Base-by-base conservation (phyloP, 2,113 vertebrate species). In the Eidolon helvum region DNA sequence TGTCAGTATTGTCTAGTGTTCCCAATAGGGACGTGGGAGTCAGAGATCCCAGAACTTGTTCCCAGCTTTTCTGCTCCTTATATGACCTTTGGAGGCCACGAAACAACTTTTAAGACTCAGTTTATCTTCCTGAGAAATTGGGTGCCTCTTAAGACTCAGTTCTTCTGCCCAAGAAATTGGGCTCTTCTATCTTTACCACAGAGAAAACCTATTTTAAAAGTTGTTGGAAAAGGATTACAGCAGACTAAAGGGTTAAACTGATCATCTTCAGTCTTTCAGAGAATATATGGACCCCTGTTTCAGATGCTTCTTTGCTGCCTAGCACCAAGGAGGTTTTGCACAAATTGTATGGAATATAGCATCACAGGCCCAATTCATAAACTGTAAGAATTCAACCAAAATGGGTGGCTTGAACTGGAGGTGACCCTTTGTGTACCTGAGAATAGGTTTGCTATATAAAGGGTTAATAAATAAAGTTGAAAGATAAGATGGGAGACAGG, bases 1-100 rank as follows among this genome's bases (percentile, higher is more conserved):
- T 97, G 96, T 98, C 98, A 90, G 97, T 97, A 98, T 98, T 98
- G 98, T 98, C 98, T 82, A 24, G 95, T 69, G 96, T 94, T 96
- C 98, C 96, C 98, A 90, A 65, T n/a, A 94, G 96, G 93, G 90
- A 97, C 24, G 96, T 98, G 97, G 96, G 98, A 98, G 95, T 97
- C 93, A 93, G 86, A 95, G 94, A 97, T 95, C 95, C 88, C 79
- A 95, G 50, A 83, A 75, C 91, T 95, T 11, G 91, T 98, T 98
- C 98, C 98, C 97, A 98, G 97, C 72, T 95, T 94, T 82, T 89
- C 74, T 97, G 91, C 83, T 97, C 84, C 93, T 94, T 93, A 15
- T 72, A 71, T 98, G 96, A 97, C 94, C 97, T 97, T 87, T 61
- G 43, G 87, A 87, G 80, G 59, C 57, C 38, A 79, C 2, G 15